These are phyloP conservation scores for Oncorhynchus mykiss DNA, from an alignment of 2,113 vertebrate species.

Conservation along the genomic window DNA sequence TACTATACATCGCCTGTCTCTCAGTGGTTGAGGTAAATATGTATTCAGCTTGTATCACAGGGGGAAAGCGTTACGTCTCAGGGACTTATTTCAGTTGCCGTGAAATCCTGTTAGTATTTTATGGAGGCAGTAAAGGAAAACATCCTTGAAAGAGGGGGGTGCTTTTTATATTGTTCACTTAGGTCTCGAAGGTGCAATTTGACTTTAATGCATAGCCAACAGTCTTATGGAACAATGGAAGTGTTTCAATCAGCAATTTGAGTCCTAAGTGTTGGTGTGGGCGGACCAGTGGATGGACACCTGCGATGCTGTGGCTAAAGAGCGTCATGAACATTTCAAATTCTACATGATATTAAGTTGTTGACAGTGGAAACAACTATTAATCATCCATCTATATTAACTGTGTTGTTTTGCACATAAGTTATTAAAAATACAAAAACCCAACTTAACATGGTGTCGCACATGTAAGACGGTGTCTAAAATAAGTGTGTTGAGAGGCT, in stretches of 20 bases:
- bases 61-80: constrained; percentile 41
- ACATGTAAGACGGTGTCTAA: no score
- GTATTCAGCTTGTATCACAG: constrained; percentile 26
- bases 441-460: no score
- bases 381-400: no score
- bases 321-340: neutral
- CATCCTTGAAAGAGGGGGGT: constrained; percentile 24
- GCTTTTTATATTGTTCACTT: constrained; percentile 33
- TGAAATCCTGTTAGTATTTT: constrained; percentile 48
- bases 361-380: no score
- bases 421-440: no score
- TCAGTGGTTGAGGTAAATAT: constrained; percentile 34
- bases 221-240: neutral
- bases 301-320: neutral
- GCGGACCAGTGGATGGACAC: neutral
- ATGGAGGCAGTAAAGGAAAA: constrained; percentile 44
- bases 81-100: constrained; percentile 43
- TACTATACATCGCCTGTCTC: neutral
- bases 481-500: no score
- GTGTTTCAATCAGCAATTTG: neutral
- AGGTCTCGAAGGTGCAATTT: constrained; percentile 49
- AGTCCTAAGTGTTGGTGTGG: neutral
- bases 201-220: constrained; percentile 14
- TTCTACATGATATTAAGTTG: neutral
- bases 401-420: no score